Evolutionary conservation across 1,140 invertebrate genomes (phyloP).

Genomic region (Lepidostoma basale): DNA sequence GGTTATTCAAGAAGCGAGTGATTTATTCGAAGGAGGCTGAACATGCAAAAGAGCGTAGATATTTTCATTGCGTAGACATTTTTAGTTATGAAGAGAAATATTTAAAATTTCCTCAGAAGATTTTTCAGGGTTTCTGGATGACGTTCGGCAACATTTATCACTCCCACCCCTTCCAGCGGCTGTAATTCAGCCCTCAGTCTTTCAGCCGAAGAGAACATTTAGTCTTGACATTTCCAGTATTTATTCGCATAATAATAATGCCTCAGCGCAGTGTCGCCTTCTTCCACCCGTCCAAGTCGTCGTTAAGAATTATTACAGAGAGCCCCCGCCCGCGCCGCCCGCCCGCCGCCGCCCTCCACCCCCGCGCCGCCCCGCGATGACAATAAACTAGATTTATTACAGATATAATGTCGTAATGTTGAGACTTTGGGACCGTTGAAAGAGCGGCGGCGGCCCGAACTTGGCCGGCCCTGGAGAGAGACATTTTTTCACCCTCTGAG

Average conservation of each 20-base stretch:
- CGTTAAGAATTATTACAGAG: conserved; percentile 59
- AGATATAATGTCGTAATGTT: conserved; percentile 48
- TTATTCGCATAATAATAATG: conserved; percentile 68
- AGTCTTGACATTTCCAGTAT: conserved; percentile 64
- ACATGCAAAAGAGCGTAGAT: too few species aligned
- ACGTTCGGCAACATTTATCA: conserved; percentile 30
- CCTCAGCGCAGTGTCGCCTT: conserved; percentile 58
- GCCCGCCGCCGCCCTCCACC: conserved; percentile 54
- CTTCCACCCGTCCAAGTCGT: conserved; percentile 46
- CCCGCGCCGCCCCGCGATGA: conserved; percentile 50
- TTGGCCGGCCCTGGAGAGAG: conserved; percentile 37
- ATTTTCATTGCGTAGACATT: too few species aligned
- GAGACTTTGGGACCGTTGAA: conserved; percentile 47
- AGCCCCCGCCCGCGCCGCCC: conserved; percentile 50
- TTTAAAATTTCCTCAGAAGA: too few species aligned
- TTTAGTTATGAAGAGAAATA: too few species aligned
- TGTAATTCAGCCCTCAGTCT: conserved; percentile 42
- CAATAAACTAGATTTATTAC: conserved; percentile 48
- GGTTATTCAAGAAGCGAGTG: too few species aligned
- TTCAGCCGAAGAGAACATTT: conserved; percentile 55
- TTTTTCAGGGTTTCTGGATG: neutral
- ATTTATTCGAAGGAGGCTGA: too few species aligned
- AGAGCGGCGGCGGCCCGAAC: conserved; percentile 43
- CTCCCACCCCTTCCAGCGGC: conserved; percentile 1
- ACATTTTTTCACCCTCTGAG: conserved; percentile 17